Evolutionary conservation across 2,797 vertebrate genomes (phyloP), one percentile per base, ranked within the genome.

Genomic region (Acipenser ruthenus): DNA sequence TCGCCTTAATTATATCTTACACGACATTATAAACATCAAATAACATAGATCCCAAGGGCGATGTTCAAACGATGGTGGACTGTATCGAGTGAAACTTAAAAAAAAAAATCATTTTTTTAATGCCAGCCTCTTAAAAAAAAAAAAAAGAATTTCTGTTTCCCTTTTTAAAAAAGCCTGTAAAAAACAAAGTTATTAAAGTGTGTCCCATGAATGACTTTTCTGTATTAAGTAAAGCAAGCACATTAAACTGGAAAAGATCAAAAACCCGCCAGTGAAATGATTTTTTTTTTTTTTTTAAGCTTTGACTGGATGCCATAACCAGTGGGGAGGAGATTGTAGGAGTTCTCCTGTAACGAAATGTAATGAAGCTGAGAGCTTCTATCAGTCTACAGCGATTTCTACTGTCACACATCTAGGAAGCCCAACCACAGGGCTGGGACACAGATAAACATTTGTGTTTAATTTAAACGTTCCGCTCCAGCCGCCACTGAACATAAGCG

Each of bases 171-270:
- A 10, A 10, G 4, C n/a, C 0, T 37, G 37, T 37, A 37, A 69
- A 71, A 71, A 69, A 55, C 9, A 55, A 69, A 62, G 37, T 37
- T 37, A 74, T 79, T 75, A 71, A 74, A 77, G 70, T 69, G 64
- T 63, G 74, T 68, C 75, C 73, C 65, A 73, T 74, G 71, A 77
- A 73, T 73, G 67, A 66, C 68, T 77, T 65, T 74, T 70, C 68
- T 76, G 76, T 77, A 74, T 74, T 71, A 72, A 73, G 73, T 67
- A 72, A 73, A 68, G 69, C 70, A 37, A 63, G 63, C 73, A 70
- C 71, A 74, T 75, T 64, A 73, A 76, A 74, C 66, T 60, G 68
- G 68, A 63, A 66, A 65, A 78, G 73, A 77, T 79, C 78, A 77
- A 65, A 77, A n/a, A 71, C 59, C 68, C 66, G 63, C 68, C 65